Percentiles rank a stretch among this genome's conserved stretches.
Conservation (phyloP, 2,797 vertebrate species). For the Gallinago nigripennis region DNA sequence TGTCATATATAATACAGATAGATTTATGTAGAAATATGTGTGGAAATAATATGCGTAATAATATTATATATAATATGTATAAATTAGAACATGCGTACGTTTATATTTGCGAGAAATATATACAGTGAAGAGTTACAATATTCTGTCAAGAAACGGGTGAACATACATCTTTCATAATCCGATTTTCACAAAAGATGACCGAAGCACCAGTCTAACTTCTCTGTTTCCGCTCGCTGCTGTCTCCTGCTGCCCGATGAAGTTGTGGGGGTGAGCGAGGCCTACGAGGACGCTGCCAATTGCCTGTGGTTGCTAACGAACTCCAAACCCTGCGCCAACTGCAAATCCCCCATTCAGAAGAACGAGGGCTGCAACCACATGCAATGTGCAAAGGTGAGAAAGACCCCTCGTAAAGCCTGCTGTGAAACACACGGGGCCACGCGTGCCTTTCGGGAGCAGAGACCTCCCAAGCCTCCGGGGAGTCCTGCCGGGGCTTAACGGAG, state of each 20-base stretch:
- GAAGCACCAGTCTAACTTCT: neutral
- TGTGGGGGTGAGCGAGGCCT: conserved; percentile 95
- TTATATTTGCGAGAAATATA: neutral
- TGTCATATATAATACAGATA: neutral
- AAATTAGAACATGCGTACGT: neutral
- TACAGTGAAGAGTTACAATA: neutral
- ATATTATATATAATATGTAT: neutral
- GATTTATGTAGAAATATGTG: neutral
- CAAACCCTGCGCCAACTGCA: conserved; percentile 97
- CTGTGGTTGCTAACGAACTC: conserved; percentile 97
- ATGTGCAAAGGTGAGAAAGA: conserved; percentile 87
- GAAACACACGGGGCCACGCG: neutral
- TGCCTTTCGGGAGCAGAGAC: neutral
- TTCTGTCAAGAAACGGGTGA: neutral
- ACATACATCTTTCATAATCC: neutral
- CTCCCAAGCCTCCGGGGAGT: neutral
- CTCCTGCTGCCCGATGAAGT: conserved; percentile 75
- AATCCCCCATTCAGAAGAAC: conserved; percentile 99
- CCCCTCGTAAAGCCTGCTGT: neutral
- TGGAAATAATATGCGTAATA: neutral
- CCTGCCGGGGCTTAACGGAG: neutral
- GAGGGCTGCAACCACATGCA: conserved; percentile 99
- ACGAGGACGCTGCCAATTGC: conserved; percentile 98
- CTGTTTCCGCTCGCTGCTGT: neutral
- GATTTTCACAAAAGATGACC: neutral